Base-by-base conservation (phyloP, 2,888 invertebrate species). In the Phengaris alcon region DNA sequence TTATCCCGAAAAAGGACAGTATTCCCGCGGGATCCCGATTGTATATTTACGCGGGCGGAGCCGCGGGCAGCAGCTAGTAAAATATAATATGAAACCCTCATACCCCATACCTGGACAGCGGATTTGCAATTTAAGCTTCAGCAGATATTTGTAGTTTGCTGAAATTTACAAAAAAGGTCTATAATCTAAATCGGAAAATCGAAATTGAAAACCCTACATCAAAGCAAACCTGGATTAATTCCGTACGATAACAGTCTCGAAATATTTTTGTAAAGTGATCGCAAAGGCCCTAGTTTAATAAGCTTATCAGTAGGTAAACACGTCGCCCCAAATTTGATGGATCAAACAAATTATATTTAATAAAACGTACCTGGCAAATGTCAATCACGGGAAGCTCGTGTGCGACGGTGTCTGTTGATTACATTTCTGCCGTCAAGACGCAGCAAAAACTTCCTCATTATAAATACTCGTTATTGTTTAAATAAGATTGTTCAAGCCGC, bases 301-400 rank as follows among this genome's bases (percentile, higher is more conserved):
- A 75, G 57, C 75, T 57, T 70, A 74, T 64, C 57, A 68, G 44
- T 55, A 35, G 35, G 35, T 35, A 46, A 12, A 22, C 59, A 48
- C 57, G 35, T 64, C 64, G 35, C 55, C 46, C 74, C 12, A 74
- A 74, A 52, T 74, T 52, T 68, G 68, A 68, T 68, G 51, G 74
- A 75, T 75, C 59, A 77, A 78, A 77, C 76, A 77, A 79, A 80
- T 81, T 80, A 69, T 77, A 83, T 84, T 85, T 89, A 88, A 89
- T 88, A 88, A 88, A 88, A 88, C 83, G 83, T 82, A 81, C 84
- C 82, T 81, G 83, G 83, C 81, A 83, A 83, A 82, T 83, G 89
- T 87, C 89, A 86, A 86, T 88, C 88, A 88, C 79, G 81, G 80
- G 83, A 81, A 83, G 86, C 82, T 84, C 85, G 85, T 82, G 81